These are phyloP conservation scores for Aleadryas rufinucha DNA, from an alignment of 2,113 vertebrate genomes.

Conservation along the genomic window DNA sequence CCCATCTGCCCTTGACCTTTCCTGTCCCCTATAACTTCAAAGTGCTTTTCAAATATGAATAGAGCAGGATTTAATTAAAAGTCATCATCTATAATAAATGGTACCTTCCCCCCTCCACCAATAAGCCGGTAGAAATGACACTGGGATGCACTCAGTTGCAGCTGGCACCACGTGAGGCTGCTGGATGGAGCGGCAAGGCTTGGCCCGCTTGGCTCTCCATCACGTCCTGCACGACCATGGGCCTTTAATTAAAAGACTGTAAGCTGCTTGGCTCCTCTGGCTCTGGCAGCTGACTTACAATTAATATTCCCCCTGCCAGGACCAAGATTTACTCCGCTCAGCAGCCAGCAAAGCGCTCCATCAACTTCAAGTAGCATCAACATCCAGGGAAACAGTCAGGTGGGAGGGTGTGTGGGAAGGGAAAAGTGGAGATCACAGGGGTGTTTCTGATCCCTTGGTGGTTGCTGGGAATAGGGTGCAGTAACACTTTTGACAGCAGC, in stretches of 20 bases:
- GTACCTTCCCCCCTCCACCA: background rate
- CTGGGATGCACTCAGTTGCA: background rate
- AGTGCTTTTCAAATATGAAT: background rate
- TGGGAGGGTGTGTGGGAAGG: background rate
- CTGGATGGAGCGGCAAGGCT: background rate
- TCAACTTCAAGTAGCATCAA: slow-evolving; percentile 22
- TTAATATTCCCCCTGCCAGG: slow-evolving; percentile 48
- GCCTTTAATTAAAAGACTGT: slow-evolving; percentile 36
- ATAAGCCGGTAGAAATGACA: background rate
- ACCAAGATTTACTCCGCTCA: slow-evolving; percentile 1
- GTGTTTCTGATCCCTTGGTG: background rate
- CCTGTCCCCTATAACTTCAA: background rate
- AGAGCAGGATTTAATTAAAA: slow-evolving; percentile 46
- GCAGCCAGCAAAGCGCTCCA: background rate
- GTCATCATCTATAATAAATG: background rate
- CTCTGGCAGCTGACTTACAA: slow-evolving; percentile 33
- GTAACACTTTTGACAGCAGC: background rate
- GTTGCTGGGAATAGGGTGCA: background rate
- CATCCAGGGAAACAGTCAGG: background rate
- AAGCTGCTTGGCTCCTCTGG: slow-evolving; percentile 40
- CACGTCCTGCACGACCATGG: background rate
- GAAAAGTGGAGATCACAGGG: background rate
- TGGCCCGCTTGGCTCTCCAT: background rate
- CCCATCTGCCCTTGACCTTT: background rate
- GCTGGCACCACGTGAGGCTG: background rate